These are phyloP conservation scores for Poecile atricapillus DNA, from an alignment of 2,113 vertebrate species.

Conservation along the genomic window DNA sequence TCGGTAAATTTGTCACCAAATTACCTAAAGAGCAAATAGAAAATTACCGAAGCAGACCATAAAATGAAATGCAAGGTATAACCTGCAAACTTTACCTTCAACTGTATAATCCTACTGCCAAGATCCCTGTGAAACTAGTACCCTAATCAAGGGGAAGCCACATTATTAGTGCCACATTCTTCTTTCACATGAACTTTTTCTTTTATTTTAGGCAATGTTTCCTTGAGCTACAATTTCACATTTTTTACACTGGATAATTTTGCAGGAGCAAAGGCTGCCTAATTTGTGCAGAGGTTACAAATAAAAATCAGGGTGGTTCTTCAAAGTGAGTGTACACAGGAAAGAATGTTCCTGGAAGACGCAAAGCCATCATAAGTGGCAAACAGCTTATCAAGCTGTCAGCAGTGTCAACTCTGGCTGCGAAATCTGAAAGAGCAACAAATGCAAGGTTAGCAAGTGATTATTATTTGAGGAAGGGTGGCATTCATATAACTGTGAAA, in stretches of 20 bases:
- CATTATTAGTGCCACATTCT: no score
- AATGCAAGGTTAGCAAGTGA: constrained; percentile 49
- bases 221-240: not conserved
- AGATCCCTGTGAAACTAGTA: not conserved
- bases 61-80: not conserved
- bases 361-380: not conserved
- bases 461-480: constrained; percentile 38
- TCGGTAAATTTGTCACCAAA: not conserved
- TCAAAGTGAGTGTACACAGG: not conserved
- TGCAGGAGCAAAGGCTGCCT: not conserved
- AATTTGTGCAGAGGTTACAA: not conserved
- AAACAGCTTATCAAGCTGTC: constrained; percentile 55
- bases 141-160: not conserved
- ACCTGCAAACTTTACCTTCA: not conserved
- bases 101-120: not conserved
- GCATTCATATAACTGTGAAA: constrained; percentile 32
- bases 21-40: not conserved
- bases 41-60: not conserved
- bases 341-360: constrained; percentile 37
- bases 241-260: not conserved
- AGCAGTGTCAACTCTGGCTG: constrained; percentile 36
- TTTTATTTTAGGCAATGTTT: not conserved
- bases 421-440: constrained; percentile 42
- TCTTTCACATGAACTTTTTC: not conserved
- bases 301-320: not conserved